These are phyloP conservation scores for Mayetiola destructor DNA, from an alignment of 2,888 invertebrate genomes.

Conservation along the genomic window DNA sequence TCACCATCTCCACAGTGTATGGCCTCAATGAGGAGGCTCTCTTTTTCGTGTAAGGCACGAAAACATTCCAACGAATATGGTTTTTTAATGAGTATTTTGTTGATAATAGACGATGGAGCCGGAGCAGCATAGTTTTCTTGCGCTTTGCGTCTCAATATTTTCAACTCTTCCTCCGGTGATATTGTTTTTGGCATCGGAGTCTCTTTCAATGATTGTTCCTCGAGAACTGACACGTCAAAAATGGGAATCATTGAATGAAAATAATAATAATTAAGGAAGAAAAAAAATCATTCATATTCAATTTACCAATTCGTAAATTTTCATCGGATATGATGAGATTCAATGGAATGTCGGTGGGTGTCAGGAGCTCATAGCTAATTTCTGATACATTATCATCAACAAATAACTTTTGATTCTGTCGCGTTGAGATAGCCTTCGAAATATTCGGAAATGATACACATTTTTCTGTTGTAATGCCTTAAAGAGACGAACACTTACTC, in stretches of 20 bases:
- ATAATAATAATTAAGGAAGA: too few relatives aligned
- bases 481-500: conserved; percentile 31
- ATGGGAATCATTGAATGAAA: conserved; percentile 20
- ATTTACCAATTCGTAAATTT: conserved; percentile 23
- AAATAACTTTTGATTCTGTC: conserved; percentile 12
- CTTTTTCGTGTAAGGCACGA: conserved; percentile 51
- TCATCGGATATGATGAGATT: conserved; percentile 29
- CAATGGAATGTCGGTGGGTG: conserved; percentile 28
- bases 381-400: conserved; percentile 30
- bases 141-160: conserved; percentile 26
- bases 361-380: conserved; percentile 29
- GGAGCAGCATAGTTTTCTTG: conserved; percentile 24
- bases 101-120: conserved; percentile 26
- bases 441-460: not conserved
- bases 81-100: conserved; percentile 38
- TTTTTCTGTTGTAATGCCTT: too few relatives aligned
- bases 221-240: conserved; percentile 33
- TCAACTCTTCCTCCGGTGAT: conserved; percentile 33
- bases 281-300: not conserved
- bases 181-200: conserved; percentile 28
- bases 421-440: not conserved
- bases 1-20: conserved; percentile 61
- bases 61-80: conserved; percentile 38
- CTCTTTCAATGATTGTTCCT: conserved; percentile 42
- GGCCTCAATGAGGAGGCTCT: conserved; percentile 53